phyloP scores from a whole-genome alignment of 2,113 vertebrate species.

The Cheilinus undulatus region DNA sequence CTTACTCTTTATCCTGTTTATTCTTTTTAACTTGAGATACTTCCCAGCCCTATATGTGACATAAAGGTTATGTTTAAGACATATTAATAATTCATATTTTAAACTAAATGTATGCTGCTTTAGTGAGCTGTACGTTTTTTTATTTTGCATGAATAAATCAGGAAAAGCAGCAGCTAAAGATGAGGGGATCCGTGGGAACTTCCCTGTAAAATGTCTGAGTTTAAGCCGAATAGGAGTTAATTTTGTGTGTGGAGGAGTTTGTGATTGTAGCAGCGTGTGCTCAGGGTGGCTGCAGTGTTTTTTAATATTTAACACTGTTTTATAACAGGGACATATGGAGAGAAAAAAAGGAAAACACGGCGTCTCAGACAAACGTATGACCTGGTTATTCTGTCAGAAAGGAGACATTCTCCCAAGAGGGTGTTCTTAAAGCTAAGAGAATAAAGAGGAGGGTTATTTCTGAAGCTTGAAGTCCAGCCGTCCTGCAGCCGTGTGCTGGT shows the following conservation, averaged over 20 bases:
- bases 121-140: neutral
- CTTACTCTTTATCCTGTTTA: too few species aligned
- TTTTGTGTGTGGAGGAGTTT: neutral
- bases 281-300: slow-evolving; percentile 6
- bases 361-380: neutral
- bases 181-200: too few species aligned
- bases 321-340: neutral
- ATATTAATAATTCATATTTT: too few species aligned
- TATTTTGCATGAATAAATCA: neutral
- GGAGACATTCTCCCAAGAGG: neutral
- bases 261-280: neutral
- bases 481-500: neutral
- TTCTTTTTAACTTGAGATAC: too few species aligned
- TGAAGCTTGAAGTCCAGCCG: too few species aligned
- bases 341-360: neutral
- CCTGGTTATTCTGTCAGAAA: neutral
- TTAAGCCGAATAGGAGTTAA: too few species aligned
- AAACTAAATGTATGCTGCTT: fast-evolving
- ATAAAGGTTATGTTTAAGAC: too few species aligned
- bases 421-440: neutral
- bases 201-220: neutral
- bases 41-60: too few species aligned
- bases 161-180: neutral
- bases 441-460: too few species aligned
- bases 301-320: neutral